A percentile compares a stretch with the other conserved stretches of the same genome.
Conservation (phyloP, 2,113 vertebrate species). For the Heteronetta atricapilla region DNA sequence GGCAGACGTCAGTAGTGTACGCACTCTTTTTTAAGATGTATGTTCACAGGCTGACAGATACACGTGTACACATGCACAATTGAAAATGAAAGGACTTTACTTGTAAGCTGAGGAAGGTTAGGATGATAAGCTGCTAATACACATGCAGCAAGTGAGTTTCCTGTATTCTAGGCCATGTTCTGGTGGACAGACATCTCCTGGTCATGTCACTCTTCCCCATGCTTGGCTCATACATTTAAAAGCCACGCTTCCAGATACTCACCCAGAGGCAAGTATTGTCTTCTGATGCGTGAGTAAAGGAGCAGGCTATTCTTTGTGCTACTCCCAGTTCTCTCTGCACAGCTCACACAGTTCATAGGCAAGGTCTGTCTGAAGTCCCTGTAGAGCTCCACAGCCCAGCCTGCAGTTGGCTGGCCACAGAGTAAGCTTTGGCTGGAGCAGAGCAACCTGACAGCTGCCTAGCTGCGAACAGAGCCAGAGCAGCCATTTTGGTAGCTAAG, state of each 20-base stretch:
- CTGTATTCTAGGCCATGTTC: not conserved
- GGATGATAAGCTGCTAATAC: not conserved
- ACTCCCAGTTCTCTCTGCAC: not conserved
- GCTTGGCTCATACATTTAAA: not conserved
- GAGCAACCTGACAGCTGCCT: slow-evolving; percentile 3
- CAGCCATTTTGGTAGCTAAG: not conserved
- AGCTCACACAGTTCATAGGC: not conserved
- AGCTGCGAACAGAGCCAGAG: not conserved
- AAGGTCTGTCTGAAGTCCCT: not conserved
- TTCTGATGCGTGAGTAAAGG: not conserved
- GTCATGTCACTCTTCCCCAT: rapidly evolving
- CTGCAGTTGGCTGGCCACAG: not conserved
- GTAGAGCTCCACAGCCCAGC: not conserved
- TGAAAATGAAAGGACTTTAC: not conserved
- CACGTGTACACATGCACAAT: not conserved
- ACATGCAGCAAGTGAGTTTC: rapidly evolving
- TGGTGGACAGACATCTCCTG: not conserved
- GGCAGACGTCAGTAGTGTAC: not conserved
- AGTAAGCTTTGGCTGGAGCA: not conserved
- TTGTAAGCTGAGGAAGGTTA: not conserved
- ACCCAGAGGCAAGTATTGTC: not conserved
- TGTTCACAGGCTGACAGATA: not conserved
- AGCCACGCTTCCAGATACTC: not conserved
- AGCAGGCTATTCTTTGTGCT: not conserved
- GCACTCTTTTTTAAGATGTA: not conserved